Percentiles rank a stretch among this genome's conserved stretches.
phyloP scores from a whole-genome alignment of 2,797 vertebrate species.

The Lemur catta region DNA sequence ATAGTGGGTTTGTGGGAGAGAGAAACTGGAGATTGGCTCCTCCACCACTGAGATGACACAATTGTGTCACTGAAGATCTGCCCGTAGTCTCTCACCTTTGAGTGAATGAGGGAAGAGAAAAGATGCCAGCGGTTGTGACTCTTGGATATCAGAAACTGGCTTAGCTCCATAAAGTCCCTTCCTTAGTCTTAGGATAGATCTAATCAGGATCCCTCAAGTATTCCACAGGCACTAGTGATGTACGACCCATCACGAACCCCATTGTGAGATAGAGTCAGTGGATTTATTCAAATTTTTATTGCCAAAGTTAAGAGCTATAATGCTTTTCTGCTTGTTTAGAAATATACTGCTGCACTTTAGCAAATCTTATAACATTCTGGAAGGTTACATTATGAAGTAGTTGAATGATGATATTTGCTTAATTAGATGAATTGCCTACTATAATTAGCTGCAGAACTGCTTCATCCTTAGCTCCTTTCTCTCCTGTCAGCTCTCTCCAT shows the following conservation, averaged over 20 bases:
- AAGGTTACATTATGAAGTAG: constrained; percentile 44
- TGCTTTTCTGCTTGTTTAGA: constrained; percentile 59
- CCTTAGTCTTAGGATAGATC: not conserved
- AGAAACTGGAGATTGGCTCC: not conserved
- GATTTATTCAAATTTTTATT: constrained; percentile 53
- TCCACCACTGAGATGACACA: not conserved
- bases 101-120: not conserved
- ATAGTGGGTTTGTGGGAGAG: not conserved
- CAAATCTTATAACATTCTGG: constrained; percentile 75
- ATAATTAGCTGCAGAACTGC: constrained; percentile 50
- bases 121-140: too few relatives aligned
- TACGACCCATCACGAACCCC: not conserved
- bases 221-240: not conserved
- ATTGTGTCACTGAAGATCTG: not conserved
- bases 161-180: not conserved
- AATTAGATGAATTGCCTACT: constrained; percentile 64
- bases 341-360: constrained; percentile 27
- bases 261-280: not conserved
- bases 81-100: not conserved
- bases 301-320: constrained; percentile 59
- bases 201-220: not conserved
- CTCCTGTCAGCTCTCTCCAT: constrained; percentile 33
- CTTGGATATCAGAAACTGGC: not conserved
- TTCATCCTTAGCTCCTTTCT: not conserved
- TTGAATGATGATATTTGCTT: constrained; percentile 36